Conservation (phyloP, 2,888 invertebrate genomes). For the Dolichopus griseipennis region DNA sequence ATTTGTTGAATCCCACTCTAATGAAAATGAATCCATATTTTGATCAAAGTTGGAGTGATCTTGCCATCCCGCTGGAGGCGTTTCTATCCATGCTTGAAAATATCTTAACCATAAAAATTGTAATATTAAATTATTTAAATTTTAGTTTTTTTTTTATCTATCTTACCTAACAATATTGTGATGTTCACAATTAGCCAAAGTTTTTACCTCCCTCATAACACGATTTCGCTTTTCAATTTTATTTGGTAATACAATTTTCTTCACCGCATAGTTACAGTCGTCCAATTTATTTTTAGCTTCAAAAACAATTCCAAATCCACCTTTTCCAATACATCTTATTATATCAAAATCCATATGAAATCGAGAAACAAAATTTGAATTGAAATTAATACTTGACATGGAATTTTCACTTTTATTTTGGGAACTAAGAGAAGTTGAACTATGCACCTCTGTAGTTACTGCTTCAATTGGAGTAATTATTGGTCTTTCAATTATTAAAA, state of each 20-base stretch:
- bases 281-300: constrained; percentile 90
- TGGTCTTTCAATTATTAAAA: constrained; percentile 41
- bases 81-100: constrained; percentile 91
- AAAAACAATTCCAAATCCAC: constrained; percentile 96
- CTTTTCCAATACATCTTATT: constrained; percentile 70
- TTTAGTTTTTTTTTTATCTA: no score
- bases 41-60: constrained; percentile 62
- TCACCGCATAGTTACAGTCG: constrained; percentile 89
- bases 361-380: constrained; percentile 46
- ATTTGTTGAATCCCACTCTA: constrained; percentile 34
- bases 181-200: constrained; percentile 90
- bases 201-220: constrained; percentile 90
- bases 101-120: constrained; percentile 57
- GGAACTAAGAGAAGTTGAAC: constrained; percentile 30
- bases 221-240: constrained; percentile 74
- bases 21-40: constrained; percentile 39
- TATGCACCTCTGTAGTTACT: constrained; percentile 36
- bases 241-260: constrained; percentile 80
- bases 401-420: constrained; percentile 22
- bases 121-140: no score
- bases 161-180: constrained; percentile 85
- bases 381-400: constrained; percentile 25
- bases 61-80: constrained; percentile 83
- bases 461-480: constrained; percentile 39
- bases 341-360: constrained; percentile 80